Evolutionary conservation across 2,888 invertebrate genomes (phyloP), one percentile per base, ranked within the genome.

Genomic region (Pterostichus niger): DNA sequence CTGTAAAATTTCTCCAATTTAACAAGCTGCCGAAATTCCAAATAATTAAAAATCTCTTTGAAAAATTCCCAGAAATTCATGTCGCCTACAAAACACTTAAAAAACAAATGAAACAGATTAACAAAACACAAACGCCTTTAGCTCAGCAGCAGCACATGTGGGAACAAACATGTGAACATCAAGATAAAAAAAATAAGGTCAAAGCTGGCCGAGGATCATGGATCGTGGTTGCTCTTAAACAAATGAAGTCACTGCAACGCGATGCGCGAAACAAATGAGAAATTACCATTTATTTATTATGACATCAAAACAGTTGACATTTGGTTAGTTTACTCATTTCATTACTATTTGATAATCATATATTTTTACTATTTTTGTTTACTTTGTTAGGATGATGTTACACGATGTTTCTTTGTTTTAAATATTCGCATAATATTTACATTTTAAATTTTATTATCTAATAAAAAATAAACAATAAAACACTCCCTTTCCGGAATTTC

Each of bases 41-140:
- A 64, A 64, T 64, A 64, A 64, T 64, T 64, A 64, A 64, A 49
- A 64, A 64, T 35, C 33, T 64, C 64, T 6, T 13, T 64, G 33
- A 64, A 6, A 64, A 33, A 59, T 35, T 64, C 64, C 35, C 64
- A 64, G 59, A 59, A 59, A 7, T 31, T 59, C 24, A 31, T n/a
- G 61, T 35, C 64, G 64, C 64, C 35, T 64, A 35, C 64, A 59
- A 59, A 59, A 31, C 59, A 64, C 64, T 64, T 64, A 35, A 64
- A 64, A 64, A 64, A 64, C 64, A 64, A 64, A 64, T 64, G 64
- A 64, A 64, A 64, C 64, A 64, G 64, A 64, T 64, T 64, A 64
- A 64, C 64, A 64, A 64, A 64, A 64, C 64, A 64, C 64, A 33
- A 64, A 64, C 64, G 64, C 64, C 64, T 64, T 33, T 64, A 64